Conservation (phyloP, 2,113 vertebrate genomes). For the Caloenas nicobarica region DNA sequence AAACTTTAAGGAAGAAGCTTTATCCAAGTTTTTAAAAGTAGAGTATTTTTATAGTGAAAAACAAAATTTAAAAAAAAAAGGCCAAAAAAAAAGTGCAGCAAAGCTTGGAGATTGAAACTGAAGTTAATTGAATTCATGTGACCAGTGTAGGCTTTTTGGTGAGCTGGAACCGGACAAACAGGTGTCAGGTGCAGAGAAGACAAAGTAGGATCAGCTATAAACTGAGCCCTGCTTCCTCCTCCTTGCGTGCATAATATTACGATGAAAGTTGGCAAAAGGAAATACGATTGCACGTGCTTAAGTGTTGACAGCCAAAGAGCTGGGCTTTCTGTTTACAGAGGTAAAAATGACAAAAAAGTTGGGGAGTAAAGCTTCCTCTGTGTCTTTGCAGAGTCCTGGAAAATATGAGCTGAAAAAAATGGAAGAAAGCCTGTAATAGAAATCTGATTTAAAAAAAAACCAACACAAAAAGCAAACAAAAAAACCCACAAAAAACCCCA, state of each 20-base stretch:
- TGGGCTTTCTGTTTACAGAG: background rate
- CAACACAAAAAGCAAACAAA: too few relatives aligned
- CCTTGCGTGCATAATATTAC: background rate
- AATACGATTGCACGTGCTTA: background rate
- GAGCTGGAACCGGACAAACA: slow-evolving; percentile 5
- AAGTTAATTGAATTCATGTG: background rate
- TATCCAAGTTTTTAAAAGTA: slow-evolving; percentile 34
- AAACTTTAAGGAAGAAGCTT: slow-evolving; percentile 35
- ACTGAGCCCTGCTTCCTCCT: slow-evolving; percentile 11
- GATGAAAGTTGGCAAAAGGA: slow-evolving; percentile 15
- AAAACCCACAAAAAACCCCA: too few relatives aligned
- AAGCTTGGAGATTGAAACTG: background rate
- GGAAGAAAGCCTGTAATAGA: background rate
- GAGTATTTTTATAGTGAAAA: slow-evolving; percentile 25
- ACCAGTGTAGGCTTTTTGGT: background rate
- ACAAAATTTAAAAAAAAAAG: background rate
- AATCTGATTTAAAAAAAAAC: background rate
- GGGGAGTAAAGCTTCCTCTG: background rate
- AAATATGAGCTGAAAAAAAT: background rate
- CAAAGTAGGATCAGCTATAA: background rate
- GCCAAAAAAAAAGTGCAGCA: background rate
- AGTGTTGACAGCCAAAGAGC: background rate
- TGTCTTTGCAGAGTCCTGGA: background rate
- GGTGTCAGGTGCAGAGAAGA: slow-evolving; percentile 27
- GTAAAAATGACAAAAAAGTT: background rate